Percentiles rank a stretch among this genome's conserved stretches.
phyloP scores from a whole-genome alignment of 2,888 invertebrate genomes.

The Dicyrtomina minuta region DNA sequence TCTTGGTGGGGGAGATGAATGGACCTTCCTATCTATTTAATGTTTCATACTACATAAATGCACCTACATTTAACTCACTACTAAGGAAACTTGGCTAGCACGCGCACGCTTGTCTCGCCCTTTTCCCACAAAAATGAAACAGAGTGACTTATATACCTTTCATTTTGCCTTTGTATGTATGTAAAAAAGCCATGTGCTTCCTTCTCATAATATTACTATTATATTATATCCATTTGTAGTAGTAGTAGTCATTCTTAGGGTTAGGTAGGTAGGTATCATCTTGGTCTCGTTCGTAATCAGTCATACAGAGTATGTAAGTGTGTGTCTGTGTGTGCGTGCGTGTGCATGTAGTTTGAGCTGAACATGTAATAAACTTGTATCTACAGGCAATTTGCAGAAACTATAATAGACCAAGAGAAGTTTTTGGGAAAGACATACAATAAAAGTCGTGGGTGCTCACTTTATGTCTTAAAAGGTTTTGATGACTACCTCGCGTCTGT shows the following conservation, averaged over 20 bases:
- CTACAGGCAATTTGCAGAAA: slow-evolving; percentile 24
- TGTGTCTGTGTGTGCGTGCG: background rate
- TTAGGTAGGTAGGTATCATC: no score
- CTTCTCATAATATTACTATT: background rate
- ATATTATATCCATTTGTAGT: no score
- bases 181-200: background rate
- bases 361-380: slow-evolving; percentile 2
- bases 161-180: no score
- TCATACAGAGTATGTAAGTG: background rate
- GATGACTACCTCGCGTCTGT: background rate
- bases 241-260: no score
- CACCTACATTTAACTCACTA: slow-evolving; percentile 3
- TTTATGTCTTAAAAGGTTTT: slow-evolving; percentile 26
- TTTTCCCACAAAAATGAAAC: no score
- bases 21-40: background rate
- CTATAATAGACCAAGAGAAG: background rate
- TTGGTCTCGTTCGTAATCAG: no score
- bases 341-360: background rate
- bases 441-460: background rate
- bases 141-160: no score
- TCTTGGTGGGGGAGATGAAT: background rate
- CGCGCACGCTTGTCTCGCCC: no score
- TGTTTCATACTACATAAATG: background rate
- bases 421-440: slow-evolving; percentile 4
- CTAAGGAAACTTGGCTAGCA: slow-evolving; percentile 5